Base-by-base conservation (phyloP, 2,888 invertebrate species). In the Nymphalis c-album region DNA sequence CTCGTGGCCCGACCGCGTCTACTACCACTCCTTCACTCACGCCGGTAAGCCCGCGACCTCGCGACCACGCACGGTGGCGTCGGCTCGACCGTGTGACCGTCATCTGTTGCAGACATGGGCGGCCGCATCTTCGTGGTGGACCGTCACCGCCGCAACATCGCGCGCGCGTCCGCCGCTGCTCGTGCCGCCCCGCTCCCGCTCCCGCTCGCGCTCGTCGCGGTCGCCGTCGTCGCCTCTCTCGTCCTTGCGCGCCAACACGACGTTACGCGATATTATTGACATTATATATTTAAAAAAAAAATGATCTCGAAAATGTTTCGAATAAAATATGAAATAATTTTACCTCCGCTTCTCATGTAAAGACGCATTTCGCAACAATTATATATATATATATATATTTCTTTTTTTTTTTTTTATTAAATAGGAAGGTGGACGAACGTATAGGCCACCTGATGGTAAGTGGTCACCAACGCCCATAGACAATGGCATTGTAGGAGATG, bases 41-140 rank as follows among this genome's bases (percentile, higher is more conserved):
- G 94, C 96, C 35, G 97, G 98, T 88, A 40, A 31, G 6, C 5
- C 1, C 26, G 26, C 26, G 26, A n/a, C n/a, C 26, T 31, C 6
- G 26, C 26, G 6, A 31, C 6, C 26, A 31, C 26, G 6, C 26
- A 6, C 6, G 5, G 26, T 40, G 1, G 13, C 35, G 4, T 13
- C 1, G 3, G 40, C 13, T 4, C 40, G 10, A n/a, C 7, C 5
- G 17, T 31, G 17, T n/a, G n/a, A n/a, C 48, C 17, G 22, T 16
- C 13, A 10, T 17, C 0, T 45, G 13, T 6, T 35, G 45, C 83
- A 88, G 90, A 87, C 68, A 98, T 98, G 97, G 98, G 98, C 71
- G 98, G 97, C 93, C 97, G 97, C 85, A 97, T 98, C 81, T 96
- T 96, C 86, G 94, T 98, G 31, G 96, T 98, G 64, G 98, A 98